Conservation (phyloP, 2,888 invertebrate species). For the Gonocerus acuteangulatus region DNA sequence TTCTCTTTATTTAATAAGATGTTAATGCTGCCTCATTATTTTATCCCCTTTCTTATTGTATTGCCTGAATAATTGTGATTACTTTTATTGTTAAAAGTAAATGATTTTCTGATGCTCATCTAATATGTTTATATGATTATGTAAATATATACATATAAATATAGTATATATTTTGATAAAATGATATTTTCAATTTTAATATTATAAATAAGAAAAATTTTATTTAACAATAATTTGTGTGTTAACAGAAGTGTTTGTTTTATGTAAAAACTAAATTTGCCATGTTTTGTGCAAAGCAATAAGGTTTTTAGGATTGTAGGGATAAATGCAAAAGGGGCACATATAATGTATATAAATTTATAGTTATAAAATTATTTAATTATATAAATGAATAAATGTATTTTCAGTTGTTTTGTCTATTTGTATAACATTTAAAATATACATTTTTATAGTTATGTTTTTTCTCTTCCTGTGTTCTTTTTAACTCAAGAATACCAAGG, state of each 20-base stretch:
- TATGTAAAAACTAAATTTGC: constrained; percentile 1
- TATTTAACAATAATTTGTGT: constrained; percentile 25
- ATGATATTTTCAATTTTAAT: constrained; percentile 24
- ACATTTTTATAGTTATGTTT: constrained; percentile 25
- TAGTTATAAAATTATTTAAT: constrained; percentile 27
- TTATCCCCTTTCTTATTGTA: neutral
- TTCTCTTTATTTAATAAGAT: constrained; percentile 16
- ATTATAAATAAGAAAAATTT: constrained; percentile 13
- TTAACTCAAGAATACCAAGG: too few species aligned
- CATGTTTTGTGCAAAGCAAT: constrained; percentile 21
- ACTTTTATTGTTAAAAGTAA: constrained; percentile 15
- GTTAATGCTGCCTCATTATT: constrained; percentile 2
- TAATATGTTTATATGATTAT: constrained; percentile 23
- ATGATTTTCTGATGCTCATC: constrained; percentile 23
- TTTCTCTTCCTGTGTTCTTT: constrained; percentile 12
- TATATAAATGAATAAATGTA: constrained; percentile 22
- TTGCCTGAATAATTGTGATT: constrained; percentile 15
- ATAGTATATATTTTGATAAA: constrained; percentile 26
- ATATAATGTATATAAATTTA: constrained; percentile 25
- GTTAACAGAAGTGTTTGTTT: constrained; percentile 19
- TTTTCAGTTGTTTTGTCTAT: constrained; percentile 27
- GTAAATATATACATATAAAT: constrained; percentile 26
- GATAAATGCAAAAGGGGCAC: constrained; percentile 24
- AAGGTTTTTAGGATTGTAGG: constrained; percentile 21
- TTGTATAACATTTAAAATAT: constrained; percentile 29